Conservation (phyloP, 1,140 invertebrate genomes). For the Trichonephila clavipes region DNA sequence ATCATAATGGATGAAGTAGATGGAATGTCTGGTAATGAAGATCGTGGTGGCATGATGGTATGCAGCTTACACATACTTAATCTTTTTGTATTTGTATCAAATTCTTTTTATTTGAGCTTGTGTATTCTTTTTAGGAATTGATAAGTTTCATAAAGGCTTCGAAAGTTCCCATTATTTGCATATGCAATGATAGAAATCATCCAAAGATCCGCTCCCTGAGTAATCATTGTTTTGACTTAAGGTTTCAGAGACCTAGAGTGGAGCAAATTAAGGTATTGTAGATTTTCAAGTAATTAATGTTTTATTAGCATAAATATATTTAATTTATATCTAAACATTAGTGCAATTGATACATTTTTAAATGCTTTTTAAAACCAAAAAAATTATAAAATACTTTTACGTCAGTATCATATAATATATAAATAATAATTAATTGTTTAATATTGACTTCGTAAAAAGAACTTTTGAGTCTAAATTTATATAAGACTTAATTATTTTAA, state of each 20-base stretch:
- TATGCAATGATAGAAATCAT: conserved; percentile 98
- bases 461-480: no score
- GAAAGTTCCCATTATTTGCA: conserved; percentile 97
- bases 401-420: no score
- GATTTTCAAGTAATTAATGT: background rate
- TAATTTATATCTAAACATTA: no score
- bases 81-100: background rate
- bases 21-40: conserved; percentile 99
- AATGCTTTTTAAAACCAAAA: no score
- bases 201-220: conserved; percentile 95
- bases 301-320: no score
- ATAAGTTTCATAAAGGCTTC: conserved; percentile 95
- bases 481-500: no score
- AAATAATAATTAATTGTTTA: no score
- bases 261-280: conserved; percentile 92
- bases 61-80: background rate
- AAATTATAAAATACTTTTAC: no score
- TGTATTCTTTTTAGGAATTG: conserved; percentile 84
- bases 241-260: conserved; percentile 88
- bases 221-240: conserved; percentile 97
- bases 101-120: background rate
- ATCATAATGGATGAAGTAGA: conserved; percentile 99
- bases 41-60: conserved; percentile 94
- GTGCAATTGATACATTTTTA: no score
- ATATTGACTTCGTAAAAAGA: no score